These are phyloP conservation scores for Macrochelys suwanniensis DNA, from an alignment of 2,797 vertebrate species.

Conservation along the genomic window DNA sequence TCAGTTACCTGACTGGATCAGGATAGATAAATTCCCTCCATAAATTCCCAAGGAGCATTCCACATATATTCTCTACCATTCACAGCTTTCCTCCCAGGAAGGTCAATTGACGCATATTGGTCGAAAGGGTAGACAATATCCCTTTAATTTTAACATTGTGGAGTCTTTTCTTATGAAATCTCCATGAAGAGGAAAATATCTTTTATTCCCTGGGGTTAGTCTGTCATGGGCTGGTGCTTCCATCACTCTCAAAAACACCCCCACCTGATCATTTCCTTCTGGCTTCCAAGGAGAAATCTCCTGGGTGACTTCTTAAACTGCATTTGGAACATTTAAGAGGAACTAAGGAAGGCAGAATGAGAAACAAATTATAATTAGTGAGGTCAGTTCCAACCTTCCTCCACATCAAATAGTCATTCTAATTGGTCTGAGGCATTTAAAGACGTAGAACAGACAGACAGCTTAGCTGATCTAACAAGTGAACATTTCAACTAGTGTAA, in stretches of 20 bases:
- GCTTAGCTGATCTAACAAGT: not conserved
- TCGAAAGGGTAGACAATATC: constrained; percentile 52
- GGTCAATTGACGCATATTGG: not conserved
- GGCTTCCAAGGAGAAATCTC: not conserved
- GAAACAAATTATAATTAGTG: not conserved
- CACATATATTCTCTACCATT: not conserved
- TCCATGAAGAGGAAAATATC: not conserved
- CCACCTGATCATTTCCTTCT: not conserved
- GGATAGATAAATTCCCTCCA: not conserved
- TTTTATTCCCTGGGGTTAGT: not conserved
- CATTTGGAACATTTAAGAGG: not conserved
- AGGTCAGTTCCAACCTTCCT: not conserved
- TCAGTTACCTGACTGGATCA: not conserved
- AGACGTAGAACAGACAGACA: not conserved
- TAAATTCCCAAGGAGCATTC: not conserved
- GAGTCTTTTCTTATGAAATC: not conserved
- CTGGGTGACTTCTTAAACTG: fast-evolving
- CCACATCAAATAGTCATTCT: not conserved
- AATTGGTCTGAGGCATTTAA: not conserved
- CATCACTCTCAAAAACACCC: not conserved
- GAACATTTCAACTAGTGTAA: not conserved
- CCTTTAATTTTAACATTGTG: not conserved
- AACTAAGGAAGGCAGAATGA: not conserved
- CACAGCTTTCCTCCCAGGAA: not conserved
- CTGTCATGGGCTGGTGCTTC: not conserved